Evolutionary conservation across 1,140 invertebrate genomes (phyloP).

Genomic region (Hylaeus anthracinus): DNA sequence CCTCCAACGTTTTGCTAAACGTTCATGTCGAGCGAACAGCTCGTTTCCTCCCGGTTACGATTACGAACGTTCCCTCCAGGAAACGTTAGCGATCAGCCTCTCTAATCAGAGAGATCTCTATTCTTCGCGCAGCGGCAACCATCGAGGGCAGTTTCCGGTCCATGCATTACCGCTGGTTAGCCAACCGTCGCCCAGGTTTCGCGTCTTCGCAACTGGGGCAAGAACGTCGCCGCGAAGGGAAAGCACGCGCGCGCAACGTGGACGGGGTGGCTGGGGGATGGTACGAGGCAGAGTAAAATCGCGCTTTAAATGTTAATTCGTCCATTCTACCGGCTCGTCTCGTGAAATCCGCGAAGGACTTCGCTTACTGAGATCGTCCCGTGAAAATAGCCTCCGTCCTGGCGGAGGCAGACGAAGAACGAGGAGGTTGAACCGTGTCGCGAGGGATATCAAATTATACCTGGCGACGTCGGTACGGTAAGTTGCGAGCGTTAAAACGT

Average conservation of each 20-base stretch:
- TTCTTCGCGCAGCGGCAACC: constrained; percentile 29
- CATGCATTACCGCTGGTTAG: constrained; percentile 4
- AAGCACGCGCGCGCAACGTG: neutral
- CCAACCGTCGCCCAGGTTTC: constrained; percentile 1
- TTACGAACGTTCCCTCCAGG: constrained; percentile 31
- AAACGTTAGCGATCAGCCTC: constrained; percentile 16
- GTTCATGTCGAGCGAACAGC: constrained; percentile 28
- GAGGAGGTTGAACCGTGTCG: constrained; percentile 34
- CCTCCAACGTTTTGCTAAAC: neutral
- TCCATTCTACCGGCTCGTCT: constrained; percentile 61
- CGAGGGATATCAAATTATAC: constrained; percentile 61
- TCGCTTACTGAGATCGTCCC: constrained; percentile 16
- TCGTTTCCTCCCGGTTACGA: constrained; percentile 33
- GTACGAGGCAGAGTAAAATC: constrained; percentile 56
- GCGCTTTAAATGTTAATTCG: constrained; percentile 72
- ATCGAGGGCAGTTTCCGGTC: constrained; percentile 25
- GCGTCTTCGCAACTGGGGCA: neutral
- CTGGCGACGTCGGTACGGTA: constrained; percentile 38
- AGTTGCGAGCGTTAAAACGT: constrained; percentile 56
- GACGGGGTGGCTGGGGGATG: neutral
- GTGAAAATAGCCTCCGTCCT: constrained; percentile 29
- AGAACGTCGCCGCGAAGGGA: neutral
- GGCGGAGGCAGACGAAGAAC: neutral
- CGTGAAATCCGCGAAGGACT: constrained; percentile 44
- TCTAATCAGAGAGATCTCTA: constrained; percentile 43